Base-by-base conservation (phyloP, 2,113 vertebrate species). In the Aspiorhynchus laticeps region DNA sequence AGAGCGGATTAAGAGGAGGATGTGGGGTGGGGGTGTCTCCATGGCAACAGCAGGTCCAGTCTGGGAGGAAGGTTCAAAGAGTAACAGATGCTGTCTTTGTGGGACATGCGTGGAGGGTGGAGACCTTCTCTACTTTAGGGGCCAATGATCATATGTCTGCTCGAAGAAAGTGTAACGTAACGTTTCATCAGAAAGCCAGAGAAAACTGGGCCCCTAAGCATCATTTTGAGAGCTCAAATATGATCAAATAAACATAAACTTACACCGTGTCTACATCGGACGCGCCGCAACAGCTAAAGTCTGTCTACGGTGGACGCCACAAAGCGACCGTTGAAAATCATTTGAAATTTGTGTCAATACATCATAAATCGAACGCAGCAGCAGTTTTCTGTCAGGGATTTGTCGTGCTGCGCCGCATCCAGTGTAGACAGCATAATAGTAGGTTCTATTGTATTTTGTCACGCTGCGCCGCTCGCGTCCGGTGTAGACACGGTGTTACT, bases 31-130 rank as follows among this genome's bases (percentile, higher is more conserved):
- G 43, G 81, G 61, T 28, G 67, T 84, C 38, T 80, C 87, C 83
- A 75, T 84, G 80, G 79, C 86, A 85, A 85, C 83, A 89, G 80
- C 86, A 89, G 88, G 81, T 84, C 56, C 59, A 28, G 90, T 14
- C 33, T 56, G 86, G 71, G 83, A 77, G 75, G 53, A 80, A 80
- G 87, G 89, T 87, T 90, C 90, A 91, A 85, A 79, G 87, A 89
- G 86, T 88, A 80, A 88, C 88, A 88, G 87, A 86, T 61, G 88
- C 85, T 88, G 85, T 92, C 90, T 71, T 89, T 89, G 88, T 89
- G 86, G 88, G 88, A 89, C 46, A 71, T 86, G 73, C 59, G 56
- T 89, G 77, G 85, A 81, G 88, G 82, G 82, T 85, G 85, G 71
- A 89, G 77, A 86, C 38, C 79, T 79, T 82, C 82, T 43, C 83